Conservation (phyloP, 2,888 invertebrate species). For the Drosophila fungiperda region DNA sequence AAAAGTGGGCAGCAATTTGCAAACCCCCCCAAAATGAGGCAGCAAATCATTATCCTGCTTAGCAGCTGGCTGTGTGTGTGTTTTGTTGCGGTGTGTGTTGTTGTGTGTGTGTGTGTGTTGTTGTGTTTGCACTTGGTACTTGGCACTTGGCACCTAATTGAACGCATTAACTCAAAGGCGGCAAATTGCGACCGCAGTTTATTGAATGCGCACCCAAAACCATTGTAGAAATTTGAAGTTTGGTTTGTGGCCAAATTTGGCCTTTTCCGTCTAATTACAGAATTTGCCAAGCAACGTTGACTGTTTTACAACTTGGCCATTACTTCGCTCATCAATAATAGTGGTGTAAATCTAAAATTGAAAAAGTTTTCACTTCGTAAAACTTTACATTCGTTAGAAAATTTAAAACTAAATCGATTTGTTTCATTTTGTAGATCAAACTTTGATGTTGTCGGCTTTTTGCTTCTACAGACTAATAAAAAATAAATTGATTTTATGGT, state of each 20-base stretch:
- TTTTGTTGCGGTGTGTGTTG: not conserved
- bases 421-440: slow-evolving; percentile 10
- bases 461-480: not conserved
- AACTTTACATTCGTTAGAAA: slow-evolving; percentile 50
- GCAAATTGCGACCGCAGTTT: slow-evolving; percentile 38
- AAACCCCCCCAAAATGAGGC: slow-evolving; percentile 16
- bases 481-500: slow-evolving; percentile 23
- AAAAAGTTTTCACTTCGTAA: slow-evolving; percentile 48
- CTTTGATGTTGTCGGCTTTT: slow-evolving; percentile 7
- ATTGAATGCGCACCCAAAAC: slow-evolving; percentile 28
- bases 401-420: slow-evolving; percentile 52
- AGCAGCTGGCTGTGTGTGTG: slow-evolving; percentile 2
- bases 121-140: slow-evolving; percentile 51
- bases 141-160: slow-evolving; percentile 69
- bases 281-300: slow-evolving; percentile 31
- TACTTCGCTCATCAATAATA: slow-evolving; percentile 59
- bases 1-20: slow-evolving; percentile 10
- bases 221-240: slow-evolving; percentile 26
- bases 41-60: slow-evolving; percentile 21
- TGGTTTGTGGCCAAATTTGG: slow-evolving; percentile 20
- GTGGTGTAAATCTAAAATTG: slow-evolving; percentile 44
- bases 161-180: slow-evolving; percentile 63
- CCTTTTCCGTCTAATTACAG: slow-evolving; percentile 21
- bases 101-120: not conserved
- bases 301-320: slow-evolving; percentile 29